Base-by-base conservation (phyloP, 2,113 vertebrate genomes). In the Murina feae region DNA sequence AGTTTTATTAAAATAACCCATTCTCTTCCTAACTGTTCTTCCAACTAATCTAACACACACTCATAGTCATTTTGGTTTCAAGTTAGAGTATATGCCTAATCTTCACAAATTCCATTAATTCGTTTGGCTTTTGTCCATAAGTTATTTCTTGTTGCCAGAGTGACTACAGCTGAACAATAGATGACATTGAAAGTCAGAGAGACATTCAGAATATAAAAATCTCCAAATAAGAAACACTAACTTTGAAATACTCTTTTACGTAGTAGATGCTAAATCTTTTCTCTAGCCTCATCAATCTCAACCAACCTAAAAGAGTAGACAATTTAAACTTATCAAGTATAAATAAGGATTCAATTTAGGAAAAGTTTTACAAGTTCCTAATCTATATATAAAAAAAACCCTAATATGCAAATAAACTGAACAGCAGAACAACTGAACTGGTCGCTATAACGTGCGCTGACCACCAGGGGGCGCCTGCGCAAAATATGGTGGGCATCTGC, bases 31-130 rank as follows among this genome's bases (percentile, higher is more conserved):
- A 80, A 25, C 23, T 11, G 60, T n/a, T 90, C 63, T 92, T 88
- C 60, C 21, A 91, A 51, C 44, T 74, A 90, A 87, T 55, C 49
- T 44, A n/a, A 35, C 21, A 79, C 32, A 58, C 23, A 75, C 13
- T 49, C 72, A 47, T 32, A 75, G 72, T 49, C 72, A 76, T 35
- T 84, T 75, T 49, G 65, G 37, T 83, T 91, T 94, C 55, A 86
- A 81, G 32, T 75, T 51, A 68, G 16, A 75, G 3, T 28, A 76
- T 39, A 55, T 63, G 30, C n/a, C 9, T 93, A 68, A 83, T 75
- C 72, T 93, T 66, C 17, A 87, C 35, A 93, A 53, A 69, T n/a
- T 91, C 35, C 60, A 95, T 58, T 83, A 49, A 89, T 88, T 75
- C 16, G n/a, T 32, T 63, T 92, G 42, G 44, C 68, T 85, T 89